Percentiles rank a stretch among this genome's conserved stretches.
phyloP scores from a whole-genome alignment of 1,140 invertebrate genomes.

The Eupristina koningsbergeri region DNA sequence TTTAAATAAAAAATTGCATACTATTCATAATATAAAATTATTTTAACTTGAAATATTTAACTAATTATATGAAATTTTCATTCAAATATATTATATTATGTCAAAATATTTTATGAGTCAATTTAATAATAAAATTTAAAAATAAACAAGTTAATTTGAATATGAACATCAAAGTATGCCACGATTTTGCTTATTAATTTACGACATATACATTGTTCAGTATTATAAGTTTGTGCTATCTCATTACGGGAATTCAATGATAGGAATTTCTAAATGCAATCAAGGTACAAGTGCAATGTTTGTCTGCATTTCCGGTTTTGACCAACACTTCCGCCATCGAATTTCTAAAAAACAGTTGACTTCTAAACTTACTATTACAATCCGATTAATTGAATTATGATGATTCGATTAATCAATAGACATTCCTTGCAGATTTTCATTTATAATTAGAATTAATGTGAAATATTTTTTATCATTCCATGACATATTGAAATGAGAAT shows the following conservation, averaged over 20 bases:
- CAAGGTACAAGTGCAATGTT: neutral
- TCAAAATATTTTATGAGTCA: neutral
- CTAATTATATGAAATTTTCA: neutral
- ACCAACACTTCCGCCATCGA: neutral
- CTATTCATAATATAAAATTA: no score
- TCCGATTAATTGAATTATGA: no score
- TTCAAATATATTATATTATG: neutral
- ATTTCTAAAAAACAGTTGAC: neutral
- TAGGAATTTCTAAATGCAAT: neutral
- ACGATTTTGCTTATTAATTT: no score
- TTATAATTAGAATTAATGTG: neutral
- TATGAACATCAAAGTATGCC: no score
- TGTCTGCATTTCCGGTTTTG: neutral
- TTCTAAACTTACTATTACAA: neutral
- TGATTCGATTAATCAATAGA: neutral
- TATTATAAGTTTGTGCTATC: no score
- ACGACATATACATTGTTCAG: no score
- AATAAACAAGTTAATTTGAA: neutral
- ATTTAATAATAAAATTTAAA: neutral
- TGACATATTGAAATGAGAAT: neutral
- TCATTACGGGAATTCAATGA: no score
- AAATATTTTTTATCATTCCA: neutral
- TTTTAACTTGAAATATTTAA: neutral
- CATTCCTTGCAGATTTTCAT: neutral
- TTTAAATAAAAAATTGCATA: no score